These are phyloP conservation scores for Rhegmatorhina hoffmannsi DNA, from an alignment of 2,113 vertebrate species.

Conservation along the genomic window DNA sequence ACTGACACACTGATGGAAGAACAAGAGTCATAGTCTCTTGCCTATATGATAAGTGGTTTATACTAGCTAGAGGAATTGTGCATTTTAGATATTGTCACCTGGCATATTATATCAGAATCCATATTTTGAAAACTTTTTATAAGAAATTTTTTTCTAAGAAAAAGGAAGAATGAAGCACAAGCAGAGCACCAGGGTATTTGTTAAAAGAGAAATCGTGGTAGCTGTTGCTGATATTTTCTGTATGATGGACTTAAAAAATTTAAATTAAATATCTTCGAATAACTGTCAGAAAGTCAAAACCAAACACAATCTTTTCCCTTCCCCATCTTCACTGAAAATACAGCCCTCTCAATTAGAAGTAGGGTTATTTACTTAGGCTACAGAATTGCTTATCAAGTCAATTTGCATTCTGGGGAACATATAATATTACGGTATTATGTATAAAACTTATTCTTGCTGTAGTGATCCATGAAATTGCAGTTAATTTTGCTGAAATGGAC, in stretches of 20 bases:
- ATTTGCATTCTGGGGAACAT: slow-evolving; percentile 30
- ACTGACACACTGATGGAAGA: neutral
- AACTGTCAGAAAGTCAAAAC: neutral
- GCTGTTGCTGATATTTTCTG: neutral
- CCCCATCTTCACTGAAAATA: neutral
- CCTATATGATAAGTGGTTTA: neutral
- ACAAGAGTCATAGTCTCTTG: neutral
- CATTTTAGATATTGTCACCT: neutral
- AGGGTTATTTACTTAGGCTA: slow-evolving; percentile 17
- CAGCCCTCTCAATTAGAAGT: neutral
- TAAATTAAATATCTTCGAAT: neutral
- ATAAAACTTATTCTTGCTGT: slow-evolving; percentile 47
- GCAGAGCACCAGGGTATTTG: neutral
- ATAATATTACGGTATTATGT: slow-evolving; percentile 31
- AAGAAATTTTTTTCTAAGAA: neutral
- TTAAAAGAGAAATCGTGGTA: neutral
- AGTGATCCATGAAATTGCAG: slow-evolving; percentile 57
- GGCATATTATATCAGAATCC: neutral
- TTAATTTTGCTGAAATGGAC: slow-evolving; percentile 65
- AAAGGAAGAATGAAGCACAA: neutral
- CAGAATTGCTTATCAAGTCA: slow-evolving; percentile 32
- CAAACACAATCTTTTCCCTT: neutral
- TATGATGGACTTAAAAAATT: neutral
- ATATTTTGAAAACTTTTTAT: neutral
- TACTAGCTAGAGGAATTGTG: neutral